A percentile compares a stretch with the other conserved stretches of the same genome.
Conservation (phyloP, 2,888 invertebrate species). For the Caenorhabditis doughertyi region DNA sequence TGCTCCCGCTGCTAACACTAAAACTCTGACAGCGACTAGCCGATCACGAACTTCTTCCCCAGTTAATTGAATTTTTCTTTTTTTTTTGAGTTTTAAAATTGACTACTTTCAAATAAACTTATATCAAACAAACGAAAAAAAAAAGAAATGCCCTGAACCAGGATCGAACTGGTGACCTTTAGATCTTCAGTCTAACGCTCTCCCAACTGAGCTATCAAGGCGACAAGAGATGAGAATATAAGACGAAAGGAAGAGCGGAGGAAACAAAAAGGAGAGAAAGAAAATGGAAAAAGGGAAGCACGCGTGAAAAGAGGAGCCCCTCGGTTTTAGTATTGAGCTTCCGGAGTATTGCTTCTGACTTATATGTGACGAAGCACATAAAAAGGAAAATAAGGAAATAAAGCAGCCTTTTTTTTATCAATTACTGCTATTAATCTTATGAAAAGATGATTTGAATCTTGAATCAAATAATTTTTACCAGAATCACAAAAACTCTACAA, state of each 20-base stretch:
- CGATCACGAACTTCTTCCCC: neutral
- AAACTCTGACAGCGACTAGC: neutral
- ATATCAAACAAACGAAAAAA: neutral
- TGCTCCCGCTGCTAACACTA: neutral
- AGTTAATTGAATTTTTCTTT: neutral
- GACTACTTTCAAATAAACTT: neutral
- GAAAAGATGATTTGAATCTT: too few species aligned
- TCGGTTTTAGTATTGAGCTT: too few species aligned
- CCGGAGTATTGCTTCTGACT: too few species aligned
- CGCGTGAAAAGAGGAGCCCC: neutral
- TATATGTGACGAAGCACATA: too few species aligned
- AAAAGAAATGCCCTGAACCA: slow-evolving; percentile 76
- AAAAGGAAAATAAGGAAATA: too few species aligned
- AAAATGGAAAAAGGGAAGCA: neutral
- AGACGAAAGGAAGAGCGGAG: neutral
- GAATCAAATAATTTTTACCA: too few species aligned
- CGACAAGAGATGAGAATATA: neutral
- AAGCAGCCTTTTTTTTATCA: too few species aligned
- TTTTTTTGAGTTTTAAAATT: neutral
- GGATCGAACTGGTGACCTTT: slow-evolving; percentile 83
- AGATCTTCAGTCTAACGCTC: slow-evolving; percentile 83
- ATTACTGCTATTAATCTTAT: too few species aligned
- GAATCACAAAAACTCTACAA: too few species aligned
- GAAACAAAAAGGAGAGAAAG: neutral
- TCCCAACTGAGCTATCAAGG: slow-evolving; percentile 82